Evolutionary conservation across 2,797 vertebrate genomes (phyloP).

Genomic region (Simalia tracyae): DNA sequence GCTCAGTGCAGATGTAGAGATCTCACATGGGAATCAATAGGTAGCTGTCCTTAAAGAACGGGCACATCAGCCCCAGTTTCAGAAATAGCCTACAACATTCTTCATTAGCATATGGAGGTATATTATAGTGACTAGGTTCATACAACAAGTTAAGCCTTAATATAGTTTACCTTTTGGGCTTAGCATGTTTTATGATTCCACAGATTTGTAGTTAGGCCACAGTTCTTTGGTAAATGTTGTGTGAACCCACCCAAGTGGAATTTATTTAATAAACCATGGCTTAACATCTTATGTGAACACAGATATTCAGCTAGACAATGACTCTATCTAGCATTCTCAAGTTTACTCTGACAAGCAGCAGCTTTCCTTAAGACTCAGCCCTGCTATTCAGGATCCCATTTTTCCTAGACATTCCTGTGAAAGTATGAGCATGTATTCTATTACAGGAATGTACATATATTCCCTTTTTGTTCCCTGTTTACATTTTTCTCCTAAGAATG

Average conservation of each 20-base stretch:
- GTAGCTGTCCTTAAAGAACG: not conserved
- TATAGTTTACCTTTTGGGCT: not conserved
- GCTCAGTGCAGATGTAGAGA: accelerated
- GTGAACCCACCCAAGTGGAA: not conserved
- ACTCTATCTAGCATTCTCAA: not conserved
- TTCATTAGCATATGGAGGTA: not conserved
- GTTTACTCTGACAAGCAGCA: not conserved
- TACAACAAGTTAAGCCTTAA: not conserved
- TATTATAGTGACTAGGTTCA: not conserved
- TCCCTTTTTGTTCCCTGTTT: not conserved
- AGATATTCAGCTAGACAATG: not conserved
- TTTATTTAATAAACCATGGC: not conserved
- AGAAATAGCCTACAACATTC: not conserved
- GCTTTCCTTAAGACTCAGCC: not conserved
- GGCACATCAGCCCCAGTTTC: not conserved
- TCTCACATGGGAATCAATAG: not conserved
- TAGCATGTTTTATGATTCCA: not conserved
- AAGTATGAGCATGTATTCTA: no score
- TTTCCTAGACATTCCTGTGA: not conserved
- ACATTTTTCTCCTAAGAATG: not conserved
- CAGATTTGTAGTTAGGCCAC: not conserved
- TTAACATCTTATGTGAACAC: not conserved
- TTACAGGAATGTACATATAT: no score
- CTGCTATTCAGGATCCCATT: not conserved
- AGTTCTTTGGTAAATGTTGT: not conserved